A percentile compares a stretch with the other conserved stretches of the same genome.
These are phyloP conservation scores for Mycteria americana DNA, from an alignment of 2,797 vertebrate species.

Conservation along the genomic window DNA sequence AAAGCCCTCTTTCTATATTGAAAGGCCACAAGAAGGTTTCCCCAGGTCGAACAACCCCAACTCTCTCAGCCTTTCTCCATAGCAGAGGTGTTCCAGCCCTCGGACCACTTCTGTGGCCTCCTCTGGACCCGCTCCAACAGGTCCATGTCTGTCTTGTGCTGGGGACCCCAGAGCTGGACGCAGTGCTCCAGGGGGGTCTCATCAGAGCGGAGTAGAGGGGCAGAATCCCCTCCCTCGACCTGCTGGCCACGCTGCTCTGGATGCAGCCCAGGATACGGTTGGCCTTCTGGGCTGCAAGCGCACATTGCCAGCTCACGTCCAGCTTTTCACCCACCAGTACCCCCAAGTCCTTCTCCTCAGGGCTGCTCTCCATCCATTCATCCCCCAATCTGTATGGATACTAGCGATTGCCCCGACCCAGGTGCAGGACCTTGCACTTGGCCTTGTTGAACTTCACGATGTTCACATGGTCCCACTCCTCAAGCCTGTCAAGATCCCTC, in stretches of 20 bases:
- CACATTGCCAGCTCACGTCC: rapidly evolving
- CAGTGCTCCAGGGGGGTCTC: background rate
- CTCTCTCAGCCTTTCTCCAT: background rate
- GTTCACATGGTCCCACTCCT: background rate
- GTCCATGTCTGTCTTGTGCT: background rate
- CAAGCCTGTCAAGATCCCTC: background rate
- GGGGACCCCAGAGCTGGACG: background rate
- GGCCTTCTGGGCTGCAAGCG: rapidly evolving
- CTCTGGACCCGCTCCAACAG: background rate
- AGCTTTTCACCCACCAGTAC: background rate
- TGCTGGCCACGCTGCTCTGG: background rate
- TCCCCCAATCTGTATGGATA: no score
- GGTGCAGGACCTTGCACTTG: background rate
- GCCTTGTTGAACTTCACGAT: background rate
- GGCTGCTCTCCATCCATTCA: no score
- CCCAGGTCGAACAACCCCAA: background rate
- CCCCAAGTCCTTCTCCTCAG: background rate
- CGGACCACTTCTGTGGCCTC: background rate
- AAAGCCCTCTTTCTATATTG: background rate
- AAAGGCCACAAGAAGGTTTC: background rate
- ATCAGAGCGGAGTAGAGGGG: rapidly evolving
- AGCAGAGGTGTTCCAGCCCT: background rate
- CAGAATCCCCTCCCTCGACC: rapidly evolving
- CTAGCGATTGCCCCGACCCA: rapidly evolving
- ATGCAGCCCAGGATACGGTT: rapidly evolving